Base-by-base conservation (phyloP, 2,888 invertebrate genomes). In the Pollenia griseotomentosa region DNA sequence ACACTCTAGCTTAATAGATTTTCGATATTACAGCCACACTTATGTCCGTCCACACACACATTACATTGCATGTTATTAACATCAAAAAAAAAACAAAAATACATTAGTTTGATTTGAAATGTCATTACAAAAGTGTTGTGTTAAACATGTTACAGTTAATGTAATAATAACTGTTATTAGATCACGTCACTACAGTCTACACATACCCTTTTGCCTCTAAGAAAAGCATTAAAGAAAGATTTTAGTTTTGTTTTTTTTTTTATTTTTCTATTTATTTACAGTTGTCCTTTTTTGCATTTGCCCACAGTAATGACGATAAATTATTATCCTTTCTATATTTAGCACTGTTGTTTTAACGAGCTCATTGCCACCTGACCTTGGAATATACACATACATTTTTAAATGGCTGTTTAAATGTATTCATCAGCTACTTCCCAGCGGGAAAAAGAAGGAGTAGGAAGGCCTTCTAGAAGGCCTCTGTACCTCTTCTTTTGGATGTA, bases 281-380 rank as follows among this genome's bases (percentile, higher is more conserved):
- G 55, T 42, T 48, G 9, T 68, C 55, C 14, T 63, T 12, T 23
- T 59, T 63, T 33, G 46, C 73, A 73, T 73, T 66, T 74, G 55
- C 53, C 33, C 12, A 61, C 46, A 66, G 68, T 53, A 66, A 61
- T 55, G 59, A 73, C 68, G 66, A 82, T 74, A 42, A 74, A 74
- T 74, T 51, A 70, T 83, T 86, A 75, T 83, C 74, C 82, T 53
- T 70, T 70, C 16, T 40, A 48, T 55, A 23, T 61, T 53, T 63
- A 53, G 16, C 55, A 19, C 53, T 80, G 33, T 78, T 53, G 63
- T 82, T 78, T 75, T 74, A 74, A 84, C 74, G 81, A 82, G 77
- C 78, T 63, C 44, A 71, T 66, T 78, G 78, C 51, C 84, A 82
- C 63, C 74, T 87, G 85, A 82, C 85, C 82, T 85, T 78, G 78